Conservation (phyloP, 2,113 vertebrate genomes). For the Taxidea taxus region DNA sequence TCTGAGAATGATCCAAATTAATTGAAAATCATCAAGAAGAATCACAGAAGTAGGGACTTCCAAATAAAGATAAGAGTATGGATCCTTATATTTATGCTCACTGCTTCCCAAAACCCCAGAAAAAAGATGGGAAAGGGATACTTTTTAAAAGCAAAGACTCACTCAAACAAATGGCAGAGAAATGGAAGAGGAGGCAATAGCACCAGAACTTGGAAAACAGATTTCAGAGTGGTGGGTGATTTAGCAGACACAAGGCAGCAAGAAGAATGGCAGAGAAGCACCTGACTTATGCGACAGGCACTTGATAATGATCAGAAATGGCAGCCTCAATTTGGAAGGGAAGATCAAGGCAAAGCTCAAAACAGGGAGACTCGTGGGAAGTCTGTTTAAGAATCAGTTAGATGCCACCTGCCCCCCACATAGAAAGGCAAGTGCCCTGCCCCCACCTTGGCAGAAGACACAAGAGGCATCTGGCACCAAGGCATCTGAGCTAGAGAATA, state of each 20-base stretch:
- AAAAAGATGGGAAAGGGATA: background rate
- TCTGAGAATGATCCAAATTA: background rate
- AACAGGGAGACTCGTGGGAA: background rate
- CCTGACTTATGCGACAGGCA: background rate
- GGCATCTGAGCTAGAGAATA: background rate
- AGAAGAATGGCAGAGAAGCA: background rate
- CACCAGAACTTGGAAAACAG: background rate
- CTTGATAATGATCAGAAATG: background rate
- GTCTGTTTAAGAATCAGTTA: background rate
- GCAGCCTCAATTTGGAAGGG: background rate
- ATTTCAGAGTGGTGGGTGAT: background rate
- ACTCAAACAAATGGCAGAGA: background rate
- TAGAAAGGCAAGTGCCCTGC: background rate
- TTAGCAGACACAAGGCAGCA: background rate
- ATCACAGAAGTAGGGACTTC: background rate
- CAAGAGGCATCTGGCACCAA: background rate
- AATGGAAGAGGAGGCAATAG: background rate
- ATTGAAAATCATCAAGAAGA: background rate
- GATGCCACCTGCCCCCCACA: background rate
- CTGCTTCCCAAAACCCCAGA: background rate
- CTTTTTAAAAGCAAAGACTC: background rate
- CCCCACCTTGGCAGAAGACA: background rate
- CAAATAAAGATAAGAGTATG: background rate
- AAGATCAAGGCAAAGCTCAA: background rate
- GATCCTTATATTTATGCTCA: background rate